Conservation (phyloP, 2,113 vertebrate genomes). For the Eretmochelys imbricata region DNA sequence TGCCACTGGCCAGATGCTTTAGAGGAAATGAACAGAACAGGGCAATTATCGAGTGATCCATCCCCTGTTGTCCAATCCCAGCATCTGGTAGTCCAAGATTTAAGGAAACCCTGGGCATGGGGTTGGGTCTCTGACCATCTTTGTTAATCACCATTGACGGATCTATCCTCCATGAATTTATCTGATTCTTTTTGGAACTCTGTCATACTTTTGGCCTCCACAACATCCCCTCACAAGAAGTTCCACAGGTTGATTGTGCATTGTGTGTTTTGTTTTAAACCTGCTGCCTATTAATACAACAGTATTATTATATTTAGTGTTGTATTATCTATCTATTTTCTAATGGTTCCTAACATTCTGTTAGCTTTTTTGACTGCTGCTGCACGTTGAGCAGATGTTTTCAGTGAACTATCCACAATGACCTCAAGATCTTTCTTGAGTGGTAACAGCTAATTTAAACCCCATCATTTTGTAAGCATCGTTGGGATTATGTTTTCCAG, state of each 20-base stretch:
- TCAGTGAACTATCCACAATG: not conserved
- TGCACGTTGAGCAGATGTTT: not conserved
- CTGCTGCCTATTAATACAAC: not conserved
- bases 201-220: not conserved
- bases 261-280: not conserved
- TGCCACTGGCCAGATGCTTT: not conserved
- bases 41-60: not conserved
- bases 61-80: not conserved
- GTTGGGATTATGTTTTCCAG: too few relatives aligned
- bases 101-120: not conserved
- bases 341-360: not conserved
- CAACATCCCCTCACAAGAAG: not conserved
- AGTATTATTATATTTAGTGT: not conserved
- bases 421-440: not conserved
- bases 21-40: not conserved
- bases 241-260: not conserved
- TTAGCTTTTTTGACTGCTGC: too few relatives aligned
- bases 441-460: not conserved
- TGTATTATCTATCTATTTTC: not conserved
- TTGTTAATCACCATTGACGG: not conserved
- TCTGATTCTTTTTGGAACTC: not conserved
- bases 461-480: too few relatives aligned
- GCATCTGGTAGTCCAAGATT: not conserved
- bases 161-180: not conserved
- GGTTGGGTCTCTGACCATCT: not conserved